Base-by-base conservation (phyloP, 1,140 invertebrate species). In the Drosophila ercepeae region DNA sequence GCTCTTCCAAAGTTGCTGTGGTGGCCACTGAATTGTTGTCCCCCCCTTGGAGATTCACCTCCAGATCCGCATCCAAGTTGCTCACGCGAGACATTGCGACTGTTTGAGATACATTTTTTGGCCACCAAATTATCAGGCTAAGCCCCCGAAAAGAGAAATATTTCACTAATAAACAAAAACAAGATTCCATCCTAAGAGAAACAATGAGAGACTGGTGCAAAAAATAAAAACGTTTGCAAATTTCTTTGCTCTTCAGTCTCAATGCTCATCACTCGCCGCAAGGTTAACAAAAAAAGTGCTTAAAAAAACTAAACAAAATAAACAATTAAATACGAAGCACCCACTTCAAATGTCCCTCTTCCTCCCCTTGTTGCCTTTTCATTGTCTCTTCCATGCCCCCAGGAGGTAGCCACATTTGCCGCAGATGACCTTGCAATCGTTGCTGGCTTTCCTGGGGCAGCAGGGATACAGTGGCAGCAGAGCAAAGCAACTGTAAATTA, bases 371-470 rank as follows among this genome's bases (percentile, higher is more conserved):
- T 2, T 21, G 0, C 19, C 4, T 27, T 7, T 8, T 78, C 54
- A 86, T 11, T 89, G 71, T 13, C 75, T 72, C 51, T 90, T 89
- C 89, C 89, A 90, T 61, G 78, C 81, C 46, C 89, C 89, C 55
- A 90, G 63, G 44, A 86, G 59, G 44, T 84, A 84, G 48, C 89
- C 89, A 27, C 89, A 90, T 42, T 90, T 90, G 52, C 72, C 65
- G 14, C 89, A 90, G 45, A 90, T 90, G 19, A 90, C 89, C 68
- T 89, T 90, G 68, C 89, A 89, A 18, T 86, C 81, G 18, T 88
- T 69, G 32, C 72, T 70, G 36, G 70, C 57, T 21, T 78, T 79
- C 23, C 71, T 69, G 45, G 69, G 53, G 32, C 89, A 84, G 50
- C 89, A 90, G 14, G 84, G 83, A 69, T 88, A 89, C 4, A 90